Conservation (phyloP, 2,888 invertebrate genomes). For the Amphipoea oculea region DNA sequence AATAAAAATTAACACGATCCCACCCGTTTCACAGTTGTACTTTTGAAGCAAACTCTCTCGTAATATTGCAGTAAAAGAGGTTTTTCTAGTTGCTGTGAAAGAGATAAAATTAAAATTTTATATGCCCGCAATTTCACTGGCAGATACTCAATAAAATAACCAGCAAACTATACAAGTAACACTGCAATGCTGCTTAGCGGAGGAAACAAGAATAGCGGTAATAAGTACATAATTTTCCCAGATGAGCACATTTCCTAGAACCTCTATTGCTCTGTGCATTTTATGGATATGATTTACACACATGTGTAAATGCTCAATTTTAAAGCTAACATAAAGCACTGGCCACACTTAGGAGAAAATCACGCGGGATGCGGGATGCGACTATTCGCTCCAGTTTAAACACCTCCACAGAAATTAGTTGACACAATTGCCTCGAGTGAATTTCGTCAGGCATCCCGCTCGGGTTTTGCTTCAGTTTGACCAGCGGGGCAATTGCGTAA, state of each 20-base stretch:
- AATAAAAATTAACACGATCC: not conserved
- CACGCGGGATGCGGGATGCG: not conserved
- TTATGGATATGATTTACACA: not conserved
- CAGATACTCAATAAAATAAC: constrained; percentile 6
- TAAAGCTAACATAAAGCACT: not conserved
- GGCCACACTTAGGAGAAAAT: not conserved
- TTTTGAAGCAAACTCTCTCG: not conserved
- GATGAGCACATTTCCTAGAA: not conserved
- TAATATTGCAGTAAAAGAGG: not conserved
- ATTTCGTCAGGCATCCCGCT: not conserved
- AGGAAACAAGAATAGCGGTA: not conserved
- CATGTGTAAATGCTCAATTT: not conserved
- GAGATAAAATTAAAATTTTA: constrained; percentile 4
- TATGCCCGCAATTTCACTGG: not conserved
- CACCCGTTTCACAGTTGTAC: not conserved
- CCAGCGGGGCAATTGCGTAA: no score
- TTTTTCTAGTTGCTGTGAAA: not conserved
- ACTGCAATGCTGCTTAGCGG: not conserved
- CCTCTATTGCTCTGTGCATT: not conserved
- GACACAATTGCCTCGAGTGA: not conserved
- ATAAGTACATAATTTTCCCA: no score
- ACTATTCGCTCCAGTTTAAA: not conserved
- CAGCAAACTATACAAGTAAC: not conserved
- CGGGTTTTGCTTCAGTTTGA: not conserved
- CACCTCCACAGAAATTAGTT: not conserved